A percentile compares a stretch with the other conserved stretches of the same genome.
Conservation (phyloP, 2,113 vertebrate genomes). For the Crotalus horridus region DNA sequence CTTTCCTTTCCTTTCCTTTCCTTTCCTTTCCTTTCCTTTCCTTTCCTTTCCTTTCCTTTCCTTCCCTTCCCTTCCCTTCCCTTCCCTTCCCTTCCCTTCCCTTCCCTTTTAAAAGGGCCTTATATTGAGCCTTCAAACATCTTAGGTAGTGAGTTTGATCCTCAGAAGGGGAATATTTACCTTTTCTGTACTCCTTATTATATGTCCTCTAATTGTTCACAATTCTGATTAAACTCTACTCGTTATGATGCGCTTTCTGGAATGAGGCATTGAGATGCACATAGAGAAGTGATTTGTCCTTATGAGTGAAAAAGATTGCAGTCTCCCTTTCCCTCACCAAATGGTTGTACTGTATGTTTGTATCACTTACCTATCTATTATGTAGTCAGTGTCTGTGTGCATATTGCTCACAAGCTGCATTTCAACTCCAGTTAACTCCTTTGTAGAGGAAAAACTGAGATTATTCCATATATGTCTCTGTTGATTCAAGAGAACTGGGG, state of each 20-base stretch:
- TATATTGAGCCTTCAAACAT: background rate
- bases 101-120: background rate
- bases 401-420: background rate
- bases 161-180: background rate
- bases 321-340: background rate
- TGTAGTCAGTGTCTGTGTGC: background rate
- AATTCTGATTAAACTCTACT: no score
- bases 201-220: background rate
- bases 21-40: no score
- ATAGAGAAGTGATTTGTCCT: background rate
- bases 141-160: background rate
- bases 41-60: no score
- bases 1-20: no score
- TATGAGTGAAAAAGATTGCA: background rate
- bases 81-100: no score
- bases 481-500: background rate
- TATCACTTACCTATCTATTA: background rate
- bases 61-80: no score
- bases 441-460: background rate
- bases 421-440: background rate
- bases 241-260: no score
- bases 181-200: background rate
- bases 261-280: background rate
- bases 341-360: background rate
- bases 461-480: background rate